Conservation (phyloP, 2,797 vertebrate species). For the Sebastolobus altivelis region DNA sequence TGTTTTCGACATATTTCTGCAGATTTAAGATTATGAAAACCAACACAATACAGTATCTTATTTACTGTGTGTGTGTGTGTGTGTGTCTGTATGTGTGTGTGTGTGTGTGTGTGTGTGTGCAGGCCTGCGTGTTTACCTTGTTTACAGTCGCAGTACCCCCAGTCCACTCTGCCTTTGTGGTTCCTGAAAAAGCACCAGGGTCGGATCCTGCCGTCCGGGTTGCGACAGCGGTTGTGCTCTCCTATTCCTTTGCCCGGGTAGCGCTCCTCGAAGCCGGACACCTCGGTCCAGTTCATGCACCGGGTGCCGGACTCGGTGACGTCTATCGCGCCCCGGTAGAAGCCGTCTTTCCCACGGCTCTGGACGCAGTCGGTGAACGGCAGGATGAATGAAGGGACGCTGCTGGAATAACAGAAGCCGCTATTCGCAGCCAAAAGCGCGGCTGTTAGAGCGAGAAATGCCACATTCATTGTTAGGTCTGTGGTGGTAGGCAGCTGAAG, state of each 20-base stretch:
- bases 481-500: neutral
- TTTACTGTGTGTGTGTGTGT: neutral
- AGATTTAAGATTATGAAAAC: neutral
- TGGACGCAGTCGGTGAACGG: conserved; percentile 81
- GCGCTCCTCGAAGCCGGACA: conserved; percentile 81
- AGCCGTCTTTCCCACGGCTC: conserved; percentile 78
- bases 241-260: conserved; percentile 83
- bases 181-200: conserved; percentile 90
- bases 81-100: neutral
- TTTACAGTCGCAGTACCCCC: conserved; percentile 91
- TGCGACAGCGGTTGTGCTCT: conserved; percentile 89
- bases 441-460: conserved; percentile 45
- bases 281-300: conserved; percentile 87
- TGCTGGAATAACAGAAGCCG: conserved; percentile 49
- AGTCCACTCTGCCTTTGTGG: conserved; percentile 85
- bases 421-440: conserved; percentile 50
- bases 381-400: conserved; percentile 74
- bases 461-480: conserved; percentile 60
- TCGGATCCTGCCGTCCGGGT: conserved; percentile 87
- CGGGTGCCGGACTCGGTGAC: conserved; percentile 86
- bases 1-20: neutral
- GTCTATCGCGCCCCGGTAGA: conserved; percentile 85
- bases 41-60: neutral
- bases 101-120: neutral
- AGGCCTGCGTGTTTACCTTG: conserved; percentile 84